Conservation (phyloP, 1,140 invertebrate genomes). For the Papilio polyxenes region DNA sequence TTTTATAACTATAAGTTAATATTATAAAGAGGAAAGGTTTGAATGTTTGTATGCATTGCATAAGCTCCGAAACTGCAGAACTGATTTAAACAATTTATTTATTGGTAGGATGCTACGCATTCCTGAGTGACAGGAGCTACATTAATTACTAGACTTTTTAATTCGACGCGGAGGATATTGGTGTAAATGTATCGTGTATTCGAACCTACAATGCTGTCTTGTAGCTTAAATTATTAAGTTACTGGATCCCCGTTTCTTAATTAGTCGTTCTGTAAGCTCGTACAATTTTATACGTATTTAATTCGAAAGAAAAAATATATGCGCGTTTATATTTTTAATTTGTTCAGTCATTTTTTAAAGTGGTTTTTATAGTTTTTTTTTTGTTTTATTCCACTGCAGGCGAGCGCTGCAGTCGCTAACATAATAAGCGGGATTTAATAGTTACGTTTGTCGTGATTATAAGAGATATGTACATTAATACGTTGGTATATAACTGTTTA, state of each 20-base stretch:
- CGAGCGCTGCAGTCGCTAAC: background rate
- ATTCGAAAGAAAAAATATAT: background rate
- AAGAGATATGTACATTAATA: background rate
- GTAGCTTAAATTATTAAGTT: background rate
- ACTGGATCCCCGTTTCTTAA: background rate
- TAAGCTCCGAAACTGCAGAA: too few relatives aligned
- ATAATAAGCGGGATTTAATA: background rate
- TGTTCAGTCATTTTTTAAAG: constrained; percentile 3
- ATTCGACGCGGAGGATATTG: too few relatives aligned
- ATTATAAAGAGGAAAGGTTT: too few relatives aligned
- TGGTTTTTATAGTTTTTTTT: constrained; percentile 7
- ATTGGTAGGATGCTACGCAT: too few relatives aligned
- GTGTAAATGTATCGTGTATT: background rate
- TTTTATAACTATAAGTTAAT: too few relatives aligned
- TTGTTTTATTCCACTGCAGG: background rate
- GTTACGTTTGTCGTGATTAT: background rate
- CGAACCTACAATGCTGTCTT: background rate
- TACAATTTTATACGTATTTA: background rate
- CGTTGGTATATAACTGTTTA: background rate
- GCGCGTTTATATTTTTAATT: constrained; percentile 8
- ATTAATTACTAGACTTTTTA: too few relatives aligned
- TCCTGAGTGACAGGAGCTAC: too few relatives aligned
- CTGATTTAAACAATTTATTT: too few relatives aligned
- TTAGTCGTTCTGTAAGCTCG: background rate
- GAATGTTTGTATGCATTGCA: too few relatives aligned